Percentiles rank a stretch among this genome's conserved stretches.
Evolutionary conservation across 2,888 invertebrate genomes (phyloP).

Genomic region (Agriopis leucophaearia): DNA sequence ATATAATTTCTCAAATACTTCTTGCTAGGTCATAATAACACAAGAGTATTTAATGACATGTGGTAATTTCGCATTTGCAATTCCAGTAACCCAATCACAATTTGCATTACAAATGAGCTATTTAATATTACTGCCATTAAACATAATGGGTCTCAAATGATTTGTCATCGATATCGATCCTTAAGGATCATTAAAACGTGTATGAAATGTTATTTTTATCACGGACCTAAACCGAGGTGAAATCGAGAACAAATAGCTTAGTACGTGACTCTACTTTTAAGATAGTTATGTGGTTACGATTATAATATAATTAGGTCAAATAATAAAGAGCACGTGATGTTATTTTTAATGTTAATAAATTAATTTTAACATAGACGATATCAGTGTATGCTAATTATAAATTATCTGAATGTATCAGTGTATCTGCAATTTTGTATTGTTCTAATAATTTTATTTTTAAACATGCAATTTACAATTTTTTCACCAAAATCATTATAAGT

Average conservation of each 20-base stretch:
- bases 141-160: conserved; percentile 38
- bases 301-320: conserved; percentile 45
- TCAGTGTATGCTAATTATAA: neutral
- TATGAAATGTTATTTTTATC: conserved; percentile 45
- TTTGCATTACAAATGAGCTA: conserved; percentile 22
- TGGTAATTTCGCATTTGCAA: conserved; percentile 35
- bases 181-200: conserved; percentile 38
- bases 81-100: conserved; percentile 31
- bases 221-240: conserved; percentile 46
- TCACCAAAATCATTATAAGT: neutral
- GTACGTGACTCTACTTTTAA: conserved; percentile 46
- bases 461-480: too few relatives aligned
- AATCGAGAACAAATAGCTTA: conserved; percentile 46
- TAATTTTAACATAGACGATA: neutral
- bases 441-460: neutral
- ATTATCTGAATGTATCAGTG: neutral
- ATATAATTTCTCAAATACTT: conserved; percentile 33
- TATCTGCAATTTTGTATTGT: neutral
- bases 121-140: conserved; percentile 19
- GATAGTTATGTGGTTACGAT: conserved; percentile 43
- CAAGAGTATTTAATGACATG: conserved; percentile 26
- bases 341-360: neutral
- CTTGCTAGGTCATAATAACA: conserved; percentile 10
- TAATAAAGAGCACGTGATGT: conserved; percentile 25
- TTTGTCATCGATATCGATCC: conserved; percentile 25